Evolutionary conservation across 2,888 invertebrate genomes (phyloP).

Genomic region (Zygaena filipendulae): DNA sequence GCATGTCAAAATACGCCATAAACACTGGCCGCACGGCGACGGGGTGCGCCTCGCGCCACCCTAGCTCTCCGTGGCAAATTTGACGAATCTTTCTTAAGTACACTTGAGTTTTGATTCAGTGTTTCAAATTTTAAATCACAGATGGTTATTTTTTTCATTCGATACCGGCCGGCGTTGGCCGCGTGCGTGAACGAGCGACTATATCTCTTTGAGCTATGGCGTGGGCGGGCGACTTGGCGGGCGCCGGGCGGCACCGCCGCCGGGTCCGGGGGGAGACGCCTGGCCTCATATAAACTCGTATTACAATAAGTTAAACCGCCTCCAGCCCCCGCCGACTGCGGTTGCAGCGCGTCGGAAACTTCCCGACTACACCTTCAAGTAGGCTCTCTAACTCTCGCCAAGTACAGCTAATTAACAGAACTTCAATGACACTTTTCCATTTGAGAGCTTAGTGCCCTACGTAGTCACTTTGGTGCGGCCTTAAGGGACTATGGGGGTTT

Average conservation of each 20-base stretch:
- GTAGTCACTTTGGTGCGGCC: too few species aligned
- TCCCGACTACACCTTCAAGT: slow-evolving; percentile 31
- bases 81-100: too few species aligned
- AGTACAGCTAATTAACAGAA: slow-evolving; percentile 43
- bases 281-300: slow-evolving; percentile 32
- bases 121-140: slow-evolving; percentile 25
- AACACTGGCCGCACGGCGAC: slow-evolving; percentile 50
- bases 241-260: too few species aligned
- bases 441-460: too few species aligned
- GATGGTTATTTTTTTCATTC: slow-evolving; percentile 29
- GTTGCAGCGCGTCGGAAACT: slow-evolving; percentile 30
- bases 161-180: slow-evolving; percentile 31
- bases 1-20: slow-evolving; percentile 66
- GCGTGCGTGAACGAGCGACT: slow-evolving; percentile 32
- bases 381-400: slow-evolving; percentile 30
- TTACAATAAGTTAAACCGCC: slow-evolving; percentile 53
- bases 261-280: slow-evolving; percentile 24
- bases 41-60: slow-evolving; percentile 43
- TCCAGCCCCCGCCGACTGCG: slow-evolving; percentile 38
- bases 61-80: too few species aligned
- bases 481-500: too few species aligned
- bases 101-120: slow-evolving; percentile 26
- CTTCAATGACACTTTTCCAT: slow-evolving; percentile 44
- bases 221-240: slow-evolving; percentile 24
- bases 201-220: slow-evolving; percentile 28